Evolutionary conservation across 2,888 invertebrate genomes (phyloP), one percentile per base, ranked within the genome.

Genomic region (Coremacera marginata): DNA sequence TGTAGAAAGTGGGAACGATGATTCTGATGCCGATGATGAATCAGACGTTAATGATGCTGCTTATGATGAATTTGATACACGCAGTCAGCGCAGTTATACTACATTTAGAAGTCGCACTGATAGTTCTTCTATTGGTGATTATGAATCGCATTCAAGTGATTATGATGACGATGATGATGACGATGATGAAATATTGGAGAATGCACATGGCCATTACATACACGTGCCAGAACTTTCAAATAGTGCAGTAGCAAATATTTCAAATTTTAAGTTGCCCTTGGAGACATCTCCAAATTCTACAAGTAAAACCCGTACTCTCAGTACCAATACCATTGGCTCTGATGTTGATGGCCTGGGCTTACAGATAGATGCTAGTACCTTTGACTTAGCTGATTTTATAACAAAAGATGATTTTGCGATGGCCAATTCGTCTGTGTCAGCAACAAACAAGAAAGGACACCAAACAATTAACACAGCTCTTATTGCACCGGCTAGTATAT

Each of bases 61-160:
- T 67, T 71, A 81, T 25, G 77, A 81, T 25, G 82, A 83, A 44
- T 81, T 84, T 71, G 86, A 86, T 51, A 78, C 74, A 3, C 84
- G 80, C 44, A 88, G 87, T 78, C 84, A 85, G 67, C 84, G 82
- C 75, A 88, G 88, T 62, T 83, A 83, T 77, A 83, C 82, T 11
- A 88, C 87, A 63, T 89, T 89, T 84, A 86, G 88, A 22, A 85
- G 85, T 1, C 86, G 89, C 75, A 89, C 88, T 0, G 88, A 88
- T 60, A 88, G 88, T 72, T 89, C 88, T 8, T 89, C 89, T 3
- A 89, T 89, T 76, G 89, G 86, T 14, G 89, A 89, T 76, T 89
- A 89, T 79, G 89, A 89, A 80, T 89, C 89, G 67, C 89, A 89
- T 70, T 84, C 89, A 5, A 89, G 89, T 80, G 89, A 89, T 76